Base-by-base conservation (phyloP, 1,140 invertebrate genomes). In the Tetramorium simillimum region DNA sequence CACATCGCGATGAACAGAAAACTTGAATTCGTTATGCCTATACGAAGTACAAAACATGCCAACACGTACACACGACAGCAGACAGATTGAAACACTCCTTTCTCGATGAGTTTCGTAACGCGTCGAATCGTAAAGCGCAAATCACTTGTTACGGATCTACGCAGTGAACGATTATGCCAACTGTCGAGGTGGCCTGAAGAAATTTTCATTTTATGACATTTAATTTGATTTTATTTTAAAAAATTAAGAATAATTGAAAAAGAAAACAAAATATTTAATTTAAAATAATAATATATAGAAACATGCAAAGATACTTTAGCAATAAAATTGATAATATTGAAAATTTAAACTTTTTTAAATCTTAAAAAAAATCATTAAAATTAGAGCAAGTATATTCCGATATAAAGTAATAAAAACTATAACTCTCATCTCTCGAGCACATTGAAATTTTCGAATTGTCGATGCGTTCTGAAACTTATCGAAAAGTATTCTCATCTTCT, bases 1-100 rank as follows among this genome's bases (percentile, higher is more conserved):
- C 72, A 91, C 87, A 86, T 88, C 67, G 51, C 56, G 14, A 28
- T 28, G 37, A 33, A 24, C 5, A 21, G 5, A 46, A 63, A 86
- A 85, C 37, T 78, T 24, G 24, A 0, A 77, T 67, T 77, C 56
- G 33, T 85, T 60, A 56, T 69, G 62, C 24, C 60, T 53, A 81
- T 40, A 69, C 72, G 78, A 87, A 62, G 63, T 86, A 85, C 62
- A 91, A 88, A 90, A 89, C 65, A 89, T 85, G 75, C 80, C 76
- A 86, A 88, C 70, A 80, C 63, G 77, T 88, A 84, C 73, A 49
- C 40, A 49, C n/a, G 40, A 18, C 65, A 49, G 65, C 65, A 69
- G 65, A 69, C 65, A 69, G 40, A 10, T 69, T 49, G 40, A 46
- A 49, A 69, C 12, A 21, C 40, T 2, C 18, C 18, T 12, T 49